Percentiles rank a stretch among this genome's conserved stretches.
Conservation (phyloP, 2,113 vertebrate genomes). For the Verasper variegatus region DNA sequence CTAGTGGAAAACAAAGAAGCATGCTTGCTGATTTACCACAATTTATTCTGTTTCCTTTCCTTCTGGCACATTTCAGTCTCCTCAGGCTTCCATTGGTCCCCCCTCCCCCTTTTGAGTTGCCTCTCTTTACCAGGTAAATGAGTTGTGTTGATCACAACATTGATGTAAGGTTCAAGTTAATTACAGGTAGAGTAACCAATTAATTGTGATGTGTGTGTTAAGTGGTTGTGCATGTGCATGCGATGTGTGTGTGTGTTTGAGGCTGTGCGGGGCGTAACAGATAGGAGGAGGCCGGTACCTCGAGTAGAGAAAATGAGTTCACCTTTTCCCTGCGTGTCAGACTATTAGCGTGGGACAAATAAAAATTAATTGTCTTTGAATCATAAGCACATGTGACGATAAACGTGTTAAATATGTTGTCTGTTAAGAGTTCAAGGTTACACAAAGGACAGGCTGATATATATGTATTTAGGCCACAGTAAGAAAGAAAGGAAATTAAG, state of each 20-base stretch:
- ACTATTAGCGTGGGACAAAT: background rate
- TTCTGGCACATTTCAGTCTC: conserved; percentile 3
- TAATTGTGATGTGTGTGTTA: conserved; percentile 46
- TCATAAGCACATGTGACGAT: background rate
- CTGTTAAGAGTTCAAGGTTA: background rate
- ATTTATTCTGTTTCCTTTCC: conserved; percentile 2
- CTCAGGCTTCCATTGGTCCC: conserved; percentile 2
- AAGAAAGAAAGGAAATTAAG: background rate
- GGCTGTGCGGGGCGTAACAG: background rate
- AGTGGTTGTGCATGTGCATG: conserved; percentile 23
- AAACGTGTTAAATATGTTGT: background rate
- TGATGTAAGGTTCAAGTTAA: conserved; percentile 60
- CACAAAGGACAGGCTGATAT: background rate
- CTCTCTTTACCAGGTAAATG: conserved; percentile 54
- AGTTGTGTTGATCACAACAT: conserved; percentile 64
- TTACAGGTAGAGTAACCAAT: conserved; percentile 65
- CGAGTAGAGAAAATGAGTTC: conserved; percentile 3
- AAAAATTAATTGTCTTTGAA: background rate
- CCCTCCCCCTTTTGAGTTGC: background rate
- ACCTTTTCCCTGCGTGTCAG: conserved; percentile 6
- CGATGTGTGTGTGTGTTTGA: conserved; percentile 7
- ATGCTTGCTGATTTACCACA: too few species aligned
- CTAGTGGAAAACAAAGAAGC: too few species aligned
- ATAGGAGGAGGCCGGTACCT: background rate
- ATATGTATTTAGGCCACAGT: background rate